Base-by-base conservation (phyloP, 2,113 vertebrate species). In the Phylloscopus trochiloides region DNA sequence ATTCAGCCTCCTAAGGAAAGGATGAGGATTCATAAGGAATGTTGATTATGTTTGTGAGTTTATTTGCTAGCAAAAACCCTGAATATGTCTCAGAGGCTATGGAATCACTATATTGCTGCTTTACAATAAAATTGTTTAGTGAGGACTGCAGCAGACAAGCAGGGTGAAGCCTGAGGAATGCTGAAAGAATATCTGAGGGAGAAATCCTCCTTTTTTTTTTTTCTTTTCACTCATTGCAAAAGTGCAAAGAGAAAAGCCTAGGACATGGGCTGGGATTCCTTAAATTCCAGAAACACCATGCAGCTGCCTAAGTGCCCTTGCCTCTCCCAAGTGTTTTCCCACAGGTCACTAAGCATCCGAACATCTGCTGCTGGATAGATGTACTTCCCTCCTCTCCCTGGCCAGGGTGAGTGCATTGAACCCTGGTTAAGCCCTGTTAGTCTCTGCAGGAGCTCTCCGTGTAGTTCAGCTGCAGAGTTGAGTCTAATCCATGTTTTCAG, bases 271-370 rank as follows among this genome's bases (percentile, higher is more conserved):
- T 92, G 58, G 63, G 66, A 96, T 93, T 93, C 96, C 72, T 96
- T 86, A 73, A 88, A 94, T 93, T 94, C 92, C 88, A 93, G n/a
- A 88, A 90, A 79, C 85, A 73, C 81, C 79, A 77, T 47, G 82
- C 88, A 95, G 78, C 91, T 95, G 88, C 88, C 75, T 93, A 76
- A 93, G 94, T 88, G 71, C 25, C 54, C 66, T 79, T 86, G 68
- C 77, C 63, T 91, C 95, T 77, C 85, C 90, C 77, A 75, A 94
- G 73, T 84, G 57, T 95, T 94, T 94, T 86, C 86, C 90, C 79
- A 90, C 88, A 97, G 82, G 72, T 97, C 92, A 92, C 67, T 92
- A 90, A 95, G 88, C 90, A 92, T 92, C 75, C 21, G 76, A 95
- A 86, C 82, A 94, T 91, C 91, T 96, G 79, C 76, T 92, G 82